Evolutionary conservation across 2,888 invertebrate genomes (phyloP), one percentile per base, ranked within the genome.

Genomic region (Aleiodes testaceus): DNA sequence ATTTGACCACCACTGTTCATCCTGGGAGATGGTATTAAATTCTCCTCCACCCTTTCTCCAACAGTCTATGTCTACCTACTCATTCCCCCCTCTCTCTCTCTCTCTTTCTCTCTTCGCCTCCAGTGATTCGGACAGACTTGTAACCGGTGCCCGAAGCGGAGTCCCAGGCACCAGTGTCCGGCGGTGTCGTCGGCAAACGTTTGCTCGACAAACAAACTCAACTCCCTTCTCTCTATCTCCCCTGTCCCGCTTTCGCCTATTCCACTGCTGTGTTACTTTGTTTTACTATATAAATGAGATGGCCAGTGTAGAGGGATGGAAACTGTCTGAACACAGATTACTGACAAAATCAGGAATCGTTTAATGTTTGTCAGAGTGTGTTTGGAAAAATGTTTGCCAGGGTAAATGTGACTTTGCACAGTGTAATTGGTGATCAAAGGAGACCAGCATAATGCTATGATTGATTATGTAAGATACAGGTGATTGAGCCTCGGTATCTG

Each of bases 111-210:
- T 70, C 73, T 75, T 73, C 73, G 73, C 79, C 79, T 77, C 77
- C 77, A 75, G 79, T 84, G 83, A 79, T 82, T 79, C 82, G 79
- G 84, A 84, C 84, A 84, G 85, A 84, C 84, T 83, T 73, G 74
- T 73, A 75, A 75, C 74, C 74, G 71, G 59, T 70, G 79, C 81
- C 78, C 80, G 77, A 81, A 79, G 82, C 80, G 53, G 69, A 75
- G 72, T 80, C 79, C 79, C 78, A 82, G 83, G 78, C 81, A 82
- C 82, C 85, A 85, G 85, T 85, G 86, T 86, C 85, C 85, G 79
- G 83, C 84, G 85, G 87, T 87, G 86, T 87, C 87, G 85, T 86
- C 82, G 84, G 84, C 86, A 87, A 87, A 87, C 87, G 87, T 87
- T 87, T 87, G 82, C 86, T 84, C 83, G 82, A 82, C 85, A 87